Evolutionary conservation across 2,888 invertebrate species (phyloP).

Genomic region (Hetaerina titia): DNA sequence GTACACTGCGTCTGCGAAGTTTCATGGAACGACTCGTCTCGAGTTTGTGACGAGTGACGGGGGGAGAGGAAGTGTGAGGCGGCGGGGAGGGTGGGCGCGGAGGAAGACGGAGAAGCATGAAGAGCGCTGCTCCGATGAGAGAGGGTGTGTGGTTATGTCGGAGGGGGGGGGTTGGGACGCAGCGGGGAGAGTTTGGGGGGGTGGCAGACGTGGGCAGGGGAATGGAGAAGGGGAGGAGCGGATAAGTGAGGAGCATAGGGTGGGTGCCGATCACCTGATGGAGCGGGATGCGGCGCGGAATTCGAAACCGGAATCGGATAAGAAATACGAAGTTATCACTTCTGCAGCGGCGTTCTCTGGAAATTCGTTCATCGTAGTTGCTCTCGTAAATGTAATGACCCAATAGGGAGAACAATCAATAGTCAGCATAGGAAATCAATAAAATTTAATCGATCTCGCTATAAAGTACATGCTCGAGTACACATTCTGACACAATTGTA

Average conservation of each 20-base stretch:
- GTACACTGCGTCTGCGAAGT: slow-evolving; percentile 33
- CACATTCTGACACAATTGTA: too few species aligned
- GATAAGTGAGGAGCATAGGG: neutral
- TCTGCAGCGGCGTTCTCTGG: neutral
- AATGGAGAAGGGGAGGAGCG: neutral
- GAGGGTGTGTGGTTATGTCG: neutral
- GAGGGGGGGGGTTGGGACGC: neutral
- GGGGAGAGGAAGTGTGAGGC: neutral
- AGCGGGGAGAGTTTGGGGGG: neutral
- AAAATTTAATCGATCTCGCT: neutral
- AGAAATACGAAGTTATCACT: neutral
- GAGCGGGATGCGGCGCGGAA: neutral
- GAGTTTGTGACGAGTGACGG: neutral
- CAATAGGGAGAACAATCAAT: neutral
- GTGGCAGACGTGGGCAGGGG: neutral
- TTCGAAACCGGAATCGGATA: neutral
- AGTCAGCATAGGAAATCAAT: neutral
- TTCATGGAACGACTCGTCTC: slow-evolving; percentile 6
- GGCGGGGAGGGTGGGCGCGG: neutral
- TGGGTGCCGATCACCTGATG: slow-evolving; percentile 14
- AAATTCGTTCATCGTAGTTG: neutral
- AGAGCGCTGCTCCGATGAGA: too few species aligned
- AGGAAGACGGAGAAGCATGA: neutral
- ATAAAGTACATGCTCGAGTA: too few species aligned
- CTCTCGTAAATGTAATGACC: neutral